phyloP scores from a whole-genome alignment of 2,797 vertebrate species.

The Leucoraja ocellata region DNA sequence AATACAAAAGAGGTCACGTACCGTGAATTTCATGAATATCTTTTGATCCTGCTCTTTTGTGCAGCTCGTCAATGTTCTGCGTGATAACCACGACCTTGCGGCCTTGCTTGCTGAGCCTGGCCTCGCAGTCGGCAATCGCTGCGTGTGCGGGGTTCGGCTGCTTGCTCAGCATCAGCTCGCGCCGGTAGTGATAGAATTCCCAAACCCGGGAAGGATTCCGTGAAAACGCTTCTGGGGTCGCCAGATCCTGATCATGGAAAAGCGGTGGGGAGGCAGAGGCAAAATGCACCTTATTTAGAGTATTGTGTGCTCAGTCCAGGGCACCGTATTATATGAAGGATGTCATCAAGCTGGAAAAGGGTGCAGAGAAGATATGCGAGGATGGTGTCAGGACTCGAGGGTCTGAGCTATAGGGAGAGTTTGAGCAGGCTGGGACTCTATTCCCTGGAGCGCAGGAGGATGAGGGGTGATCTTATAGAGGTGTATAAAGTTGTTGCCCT shows the following conservation, averaged over 20 bases:
- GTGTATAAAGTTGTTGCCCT: too few species aligned
- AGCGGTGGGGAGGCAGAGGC: not conserved
- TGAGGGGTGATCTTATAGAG: too few species aligned
- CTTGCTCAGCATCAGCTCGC: conserved; percentile 71
- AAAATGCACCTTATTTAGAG: not conserved
- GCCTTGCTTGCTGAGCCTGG: conserved; percentile 72
- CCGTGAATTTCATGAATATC: conserved; percentile 83
- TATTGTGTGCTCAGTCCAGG: too few species aligned
- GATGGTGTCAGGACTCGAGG: too few species aligned
- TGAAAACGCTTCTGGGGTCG: conserved; percentile 80
- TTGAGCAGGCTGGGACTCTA: too few species aligned
- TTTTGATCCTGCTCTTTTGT: conserved; percentile 80
- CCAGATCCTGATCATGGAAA: conserved; percentile 67
- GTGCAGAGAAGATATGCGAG: too few species aligned
- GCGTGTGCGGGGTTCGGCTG: conserved; percentile 73
- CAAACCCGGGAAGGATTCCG: conserved; percentile 81
- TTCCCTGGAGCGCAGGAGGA: too few species aligned
- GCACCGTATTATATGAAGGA: too few species aligned
- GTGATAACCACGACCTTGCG: conserved; percentile 80
- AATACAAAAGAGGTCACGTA: conserved; percentile 50
- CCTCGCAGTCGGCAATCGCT: conserved; percentile 81
- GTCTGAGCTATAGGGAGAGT: too few species aligned
- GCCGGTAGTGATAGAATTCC: conserved; percentile 93
- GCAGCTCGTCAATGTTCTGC: conserved; percentile 88
- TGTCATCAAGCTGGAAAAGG: too few species aligned